A percentile compares a stretch with the other conserved stretches of the same genome.
Evolutionary conservation across 2,113 vertebrate genomes (phyloP).

Genomic region (Pipra filicauda): DNA sequence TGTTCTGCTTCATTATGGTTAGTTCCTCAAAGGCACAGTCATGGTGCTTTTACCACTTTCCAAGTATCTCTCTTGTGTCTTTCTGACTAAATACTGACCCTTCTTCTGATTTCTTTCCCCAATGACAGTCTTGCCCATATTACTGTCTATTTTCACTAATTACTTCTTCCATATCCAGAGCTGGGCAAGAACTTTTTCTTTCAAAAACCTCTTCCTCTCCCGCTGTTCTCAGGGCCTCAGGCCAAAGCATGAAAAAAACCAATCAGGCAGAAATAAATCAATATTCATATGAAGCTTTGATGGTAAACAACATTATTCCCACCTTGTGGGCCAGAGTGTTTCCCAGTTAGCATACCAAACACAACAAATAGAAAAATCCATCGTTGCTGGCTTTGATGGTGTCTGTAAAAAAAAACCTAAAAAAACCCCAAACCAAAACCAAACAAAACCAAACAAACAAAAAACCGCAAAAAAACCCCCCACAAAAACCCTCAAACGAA

Average conservation of each 20-base stretch:
- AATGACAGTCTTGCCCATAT: background rate
- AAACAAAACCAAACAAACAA: too few species aligned
- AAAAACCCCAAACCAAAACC: too few species aligned
- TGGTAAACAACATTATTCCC: background rate
- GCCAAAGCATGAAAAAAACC: background rate
- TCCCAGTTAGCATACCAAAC: background rate
- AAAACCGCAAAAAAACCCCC: too few species aligned
- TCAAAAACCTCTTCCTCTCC: background rate
- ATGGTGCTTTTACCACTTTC: background rate
- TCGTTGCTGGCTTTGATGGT: background rate
- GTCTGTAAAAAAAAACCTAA: background rate
- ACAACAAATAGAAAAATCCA: background rate
- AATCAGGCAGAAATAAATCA: background rate
- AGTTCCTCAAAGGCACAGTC: background rate
- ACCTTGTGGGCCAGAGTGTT: background rate
- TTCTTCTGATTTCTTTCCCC: background rate
- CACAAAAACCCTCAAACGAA: too few species aligned
- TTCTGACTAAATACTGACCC: background rate
- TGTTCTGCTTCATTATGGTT: background rate
- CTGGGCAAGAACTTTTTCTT: background rate
- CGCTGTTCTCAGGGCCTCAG: background rate
- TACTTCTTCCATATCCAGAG: background rate
- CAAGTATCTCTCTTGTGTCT: background rate
- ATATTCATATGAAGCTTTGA: background rate
- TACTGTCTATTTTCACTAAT: background rate